Percentiles rank a stretch among this genome's conserved stretches.
Evolutionary conservation across 2,113 vertebrate genomes (phyloP).

Genomic region (Helogale parvula): DNA sequence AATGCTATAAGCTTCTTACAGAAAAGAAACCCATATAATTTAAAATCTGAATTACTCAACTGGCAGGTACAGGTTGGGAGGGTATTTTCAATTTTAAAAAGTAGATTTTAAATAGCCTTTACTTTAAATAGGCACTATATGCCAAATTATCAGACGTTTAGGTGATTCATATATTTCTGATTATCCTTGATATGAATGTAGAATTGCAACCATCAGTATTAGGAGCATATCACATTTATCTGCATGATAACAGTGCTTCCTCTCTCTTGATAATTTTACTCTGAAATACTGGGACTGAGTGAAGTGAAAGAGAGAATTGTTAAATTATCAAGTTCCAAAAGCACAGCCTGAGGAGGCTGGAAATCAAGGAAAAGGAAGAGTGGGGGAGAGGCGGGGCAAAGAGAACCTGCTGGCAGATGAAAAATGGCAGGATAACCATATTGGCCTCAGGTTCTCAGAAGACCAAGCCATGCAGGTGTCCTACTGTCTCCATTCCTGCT

Average conservation of each 20-base stretch:
- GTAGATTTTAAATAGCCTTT: constrained; percentile 20
- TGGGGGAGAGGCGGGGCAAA: not conserved
- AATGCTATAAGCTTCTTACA: not conserved
- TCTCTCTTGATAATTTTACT: not conserved
- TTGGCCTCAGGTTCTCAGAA: not conserved
- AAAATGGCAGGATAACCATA: not conserved
- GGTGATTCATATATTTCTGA: constrained; percentile 21
- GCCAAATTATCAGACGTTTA: not conserved
- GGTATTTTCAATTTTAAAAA: constrained; percentile 48
- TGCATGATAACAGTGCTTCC: not conserved
- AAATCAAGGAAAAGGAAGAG: not conserved
- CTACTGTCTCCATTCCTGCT: not conserved
- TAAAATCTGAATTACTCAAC: constrained; percentile 52
- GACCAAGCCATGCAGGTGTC: not conserved
- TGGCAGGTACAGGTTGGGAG: not conserved
- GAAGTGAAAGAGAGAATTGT: not conserved
- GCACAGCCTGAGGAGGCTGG: not conserved
- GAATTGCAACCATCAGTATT: not conserved
- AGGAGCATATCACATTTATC: not conserved
- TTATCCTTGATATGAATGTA: not conserved
- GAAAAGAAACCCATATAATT: not conserved
- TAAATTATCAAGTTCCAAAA: constrained; percentile 7
- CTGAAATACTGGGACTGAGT: not conserved
- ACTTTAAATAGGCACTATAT: not conserved
- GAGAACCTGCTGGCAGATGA: not conserved